Base-by-base conservation (phyloP, 2,797 vertebrate species). In the Sphenodon punctatus region DNA sequence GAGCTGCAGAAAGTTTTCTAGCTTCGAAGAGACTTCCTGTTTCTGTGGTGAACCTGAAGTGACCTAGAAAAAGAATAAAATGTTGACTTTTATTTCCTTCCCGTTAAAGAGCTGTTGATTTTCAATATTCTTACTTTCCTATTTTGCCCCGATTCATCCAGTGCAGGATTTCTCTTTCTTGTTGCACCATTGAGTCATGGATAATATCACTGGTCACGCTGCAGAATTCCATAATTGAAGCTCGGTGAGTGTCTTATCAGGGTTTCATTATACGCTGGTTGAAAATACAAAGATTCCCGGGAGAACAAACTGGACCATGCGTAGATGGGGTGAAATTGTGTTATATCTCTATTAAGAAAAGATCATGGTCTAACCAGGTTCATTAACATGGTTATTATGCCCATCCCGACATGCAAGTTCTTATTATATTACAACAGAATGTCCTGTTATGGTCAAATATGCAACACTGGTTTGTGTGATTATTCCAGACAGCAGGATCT, bases 1-100 rank as follows among this genome's bases (percentile, higher is more conserved):
- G 97, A 98, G 97, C 94, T 78, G 94, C 70, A 68, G 20, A 34
- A 42, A 85, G 86, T 66, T 68, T 68, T 78, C 84, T 69, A 76
- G 51, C 39, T 77, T 88, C 70, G 74, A 64, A 41, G 68, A 76
- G 43, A 53, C 19, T 60, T 84, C 89, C 92, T 89, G 90, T 72
- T 85, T 46, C 3, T 34, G 91, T 71, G 67, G 45, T 16, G 46
- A 83, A 85, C 7, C 67, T 43, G 32, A 80, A 85, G 71, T 30
- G 41, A 72, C 85, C 92, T 91, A 91, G 75, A 85, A 88, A 82
- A 75, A 58, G 53, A 63, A 48, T 51, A 60, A 48, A 16, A 1
- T n/a, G 59, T 45, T 5, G 2, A 25, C 2, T 7, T 2, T 49
- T 45, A 32, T 30, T 81, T 13, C 38, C 27, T 86, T 71, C 61